These are phyloP conservation scores for Mionectes olivaceus DNA, from an alignment of 2,797 vertebrate species.

Conservation along the genomic window DNA sequence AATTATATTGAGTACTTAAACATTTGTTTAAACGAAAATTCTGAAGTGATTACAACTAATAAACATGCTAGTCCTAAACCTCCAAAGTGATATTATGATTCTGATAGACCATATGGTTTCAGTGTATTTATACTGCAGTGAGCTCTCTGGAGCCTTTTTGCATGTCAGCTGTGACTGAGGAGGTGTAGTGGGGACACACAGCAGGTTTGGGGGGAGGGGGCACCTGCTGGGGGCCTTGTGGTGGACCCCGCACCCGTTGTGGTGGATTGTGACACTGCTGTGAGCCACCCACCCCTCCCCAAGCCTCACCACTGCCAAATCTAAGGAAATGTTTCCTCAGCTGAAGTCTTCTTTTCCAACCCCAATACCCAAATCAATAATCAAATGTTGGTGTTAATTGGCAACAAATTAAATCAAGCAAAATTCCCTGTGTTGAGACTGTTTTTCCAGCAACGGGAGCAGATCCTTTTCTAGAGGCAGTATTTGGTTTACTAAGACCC, in stretches of 20 bases:
- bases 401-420: neutral
- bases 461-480: slow-evolving; percentile 8
- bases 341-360: neutral
- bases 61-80: slow-evolving; percentile 19
- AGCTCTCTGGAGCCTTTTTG: neutral
- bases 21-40: neutral
- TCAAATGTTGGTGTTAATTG: neutral
- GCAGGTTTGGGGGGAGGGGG: neutral
- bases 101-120: slow-evolving; percentile 41
- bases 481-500: neutral
- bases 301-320: neutral
- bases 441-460: neutral
- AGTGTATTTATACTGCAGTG: neutral
- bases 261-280: neutral
- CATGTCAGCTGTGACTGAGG: neutral
- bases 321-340: neutral
- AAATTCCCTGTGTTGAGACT: neutral
- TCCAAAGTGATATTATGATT: slow-evolving; percentile 14
- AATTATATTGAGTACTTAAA: neutral
- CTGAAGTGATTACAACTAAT: slow-evolving; percentile 45
- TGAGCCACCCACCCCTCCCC: neutral
- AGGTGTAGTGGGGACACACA: neutral
- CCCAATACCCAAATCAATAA: neutral
- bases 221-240: neutral
- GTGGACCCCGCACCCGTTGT: fast-evolving